These are phyloP conservation scores for Steinernema feltiae DNA, from an alignment of 1,140 invertebrate genomes.

Conservation along the genomic window DNA sequence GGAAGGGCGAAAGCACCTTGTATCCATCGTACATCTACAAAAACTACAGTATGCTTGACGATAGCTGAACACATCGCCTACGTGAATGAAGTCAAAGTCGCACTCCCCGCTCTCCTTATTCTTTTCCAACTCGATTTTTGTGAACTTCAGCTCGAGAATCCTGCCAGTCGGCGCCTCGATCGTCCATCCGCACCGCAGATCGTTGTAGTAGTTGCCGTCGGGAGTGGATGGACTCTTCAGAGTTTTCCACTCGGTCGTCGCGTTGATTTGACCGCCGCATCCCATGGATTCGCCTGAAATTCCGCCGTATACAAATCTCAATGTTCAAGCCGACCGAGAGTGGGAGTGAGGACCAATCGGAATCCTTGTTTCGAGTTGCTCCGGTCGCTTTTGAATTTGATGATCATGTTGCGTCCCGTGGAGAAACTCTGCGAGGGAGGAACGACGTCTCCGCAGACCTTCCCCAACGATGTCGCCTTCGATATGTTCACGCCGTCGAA, in stretches of 20 bases:
- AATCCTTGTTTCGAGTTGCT: constrained; percentile 43
- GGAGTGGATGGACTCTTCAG: constrained; percentile 34
- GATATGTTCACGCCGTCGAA: constrained; percentile 43
- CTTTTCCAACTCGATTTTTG: constrained; percentile 34
- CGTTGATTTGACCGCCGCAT: constrained; percentile 49
- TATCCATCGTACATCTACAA: constrained; percentile 53
- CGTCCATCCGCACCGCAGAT: constrained; percentile 47
- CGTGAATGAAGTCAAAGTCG: not conserved
- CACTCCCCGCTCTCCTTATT: not conserved
- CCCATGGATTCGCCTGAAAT: constrained; percentile 42
- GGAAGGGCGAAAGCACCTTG: constrained; percentile 43
- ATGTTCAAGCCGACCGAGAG: constrained; percentile 31
- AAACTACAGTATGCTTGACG: not conserved
- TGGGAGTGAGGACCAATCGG: constrained; percentile 43
- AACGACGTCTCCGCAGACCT: constrained; percentile 26
- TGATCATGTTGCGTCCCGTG: constrained; percentile 32
- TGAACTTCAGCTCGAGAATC: constrained; percentile 38
- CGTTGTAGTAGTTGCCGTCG: constrained; percentile 39
- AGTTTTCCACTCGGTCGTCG: constrained; percentile 41
- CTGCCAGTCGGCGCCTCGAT: constrained; percentile 27
- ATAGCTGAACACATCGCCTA: not conserved
- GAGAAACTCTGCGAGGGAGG: constrained; percentile 14
- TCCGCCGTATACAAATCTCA: constrained; percentile 3
- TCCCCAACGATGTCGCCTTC: constrained; percentile 20
- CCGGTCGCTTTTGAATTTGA: constrained; percentile 47